Conservation (phyloP, 1,140 invertebrate genomes). For the Microplitis demolitor region DNA sequence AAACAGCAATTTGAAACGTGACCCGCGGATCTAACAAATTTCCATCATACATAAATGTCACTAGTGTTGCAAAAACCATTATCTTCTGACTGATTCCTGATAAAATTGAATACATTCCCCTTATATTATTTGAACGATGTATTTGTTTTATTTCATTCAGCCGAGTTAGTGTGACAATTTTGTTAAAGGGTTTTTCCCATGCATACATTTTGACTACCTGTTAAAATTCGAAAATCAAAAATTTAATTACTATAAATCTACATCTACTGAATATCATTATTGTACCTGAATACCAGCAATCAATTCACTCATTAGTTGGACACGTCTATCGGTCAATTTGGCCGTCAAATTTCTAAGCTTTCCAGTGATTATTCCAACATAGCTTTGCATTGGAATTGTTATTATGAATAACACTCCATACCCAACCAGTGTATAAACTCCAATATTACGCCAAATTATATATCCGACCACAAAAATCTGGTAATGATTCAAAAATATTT, state of each 20-base stretch:
- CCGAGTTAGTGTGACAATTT: slow-evolving; percentile 62
- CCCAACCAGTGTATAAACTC: slow-evolving; percentile 72
- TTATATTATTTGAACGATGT: slow-evolving; percentile 70
- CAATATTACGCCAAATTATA: slow-evolving; percentile 74
- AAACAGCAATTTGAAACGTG: slow-evolving; percentile 67
- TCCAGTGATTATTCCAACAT: slow-evolving; percentile 63
- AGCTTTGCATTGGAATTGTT: slow-evolving; percentile 72
- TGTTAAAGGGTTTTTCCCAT: slow-evolving; percentile 74
- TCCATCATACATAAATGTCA: slow-evolving; percentile 71
- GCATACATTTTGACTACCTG: slow-evolving; percentile 81
- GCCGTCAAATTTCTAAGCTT: slow-evolving; percentile 66
- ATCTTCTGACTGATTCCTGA: slow-evolving; percentile 75
- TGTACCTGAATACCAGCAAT: slow-evolving; percentile 71
- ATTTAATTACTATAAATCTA: slow-evolving; percentile 10
- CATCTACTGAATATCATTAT: neutral
- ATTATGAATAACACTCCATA: slow-evolving; percentile 66
- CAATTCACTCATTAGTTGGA: slow-evolving; percentile 81
- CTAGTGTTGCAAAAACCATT: slow-evolving; percentile 74
- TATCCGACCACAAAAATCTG: slow-evolving; percentile 61
- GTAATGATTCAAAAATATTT: too few species aligned
- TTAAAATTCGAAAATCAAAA: too few species aligned
- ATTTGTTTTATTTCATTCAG: slow-evolving; percentile 72
- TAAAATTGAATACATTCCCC: slow-evolving; percentile 72
- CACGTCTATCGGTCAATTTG: slow-evolving; percentile 70
- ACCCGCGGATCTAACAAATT: slow-evolving; percentile 72